Conservation (phyloP, 2,113 vertebrate genomes). For the Nesoenas mayeri region DNA sequence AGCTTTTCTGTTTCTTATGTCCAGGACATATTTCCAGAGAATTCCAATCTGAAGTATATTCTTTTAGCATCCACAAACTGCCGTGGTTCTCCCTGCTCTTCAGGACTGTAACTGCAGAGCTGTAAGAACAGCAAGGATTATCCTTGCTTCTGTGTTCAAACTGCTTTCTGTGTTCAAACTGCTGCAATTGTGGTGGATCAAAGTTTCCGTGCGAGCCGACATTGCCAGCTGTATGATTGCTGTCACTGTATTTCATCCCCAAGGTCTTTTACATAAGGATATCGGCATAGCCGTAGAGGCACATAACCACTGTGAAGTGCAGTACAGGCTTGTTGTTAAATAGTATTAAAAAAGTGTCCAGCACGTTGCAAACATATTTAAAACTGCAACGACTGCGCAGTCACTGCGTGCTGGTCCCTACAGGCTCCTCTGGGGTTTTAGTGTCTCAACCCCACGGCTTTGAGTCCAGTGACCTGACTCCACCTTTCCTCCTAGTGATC, state of each 20-base stretch:
- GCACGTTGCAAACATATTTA: fast-evolving
- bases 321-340: not conserved
- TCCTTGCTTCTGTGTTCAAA: not conserved
- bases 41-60: not conserved
- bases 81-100: fast-evolving
- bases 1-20: not conserved
- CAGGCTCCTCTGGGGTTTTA: not conserved
- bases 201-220: not conserved
- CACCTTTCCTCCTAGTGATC: not conserved
- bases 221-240: not conserved
- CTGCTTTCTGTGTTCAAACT: not conserved
- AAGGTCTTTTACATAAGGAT: not conserved
- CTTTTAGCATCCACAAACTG: not conserved
- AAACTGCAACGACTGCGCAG: not conserved
- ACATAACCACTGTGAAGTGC: not conserved
- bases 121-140: not conserved
- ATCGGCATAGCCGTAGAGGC: fast-evolving
- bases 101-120: fast-evolving
- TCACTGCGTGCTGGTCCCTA: not conserved
- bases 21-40: not conserved
- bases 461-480: fast-evolving
- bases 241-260: not conserved
- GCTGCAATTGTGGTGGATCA: not conserved
- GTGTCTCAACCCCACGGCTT: not conserved
- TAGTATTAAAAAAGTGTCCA: not conserved